phyloP scores from a whole-genome alignment of 1,140 invertebrate genomes.

The Lordiphosa mommai region DNA sequence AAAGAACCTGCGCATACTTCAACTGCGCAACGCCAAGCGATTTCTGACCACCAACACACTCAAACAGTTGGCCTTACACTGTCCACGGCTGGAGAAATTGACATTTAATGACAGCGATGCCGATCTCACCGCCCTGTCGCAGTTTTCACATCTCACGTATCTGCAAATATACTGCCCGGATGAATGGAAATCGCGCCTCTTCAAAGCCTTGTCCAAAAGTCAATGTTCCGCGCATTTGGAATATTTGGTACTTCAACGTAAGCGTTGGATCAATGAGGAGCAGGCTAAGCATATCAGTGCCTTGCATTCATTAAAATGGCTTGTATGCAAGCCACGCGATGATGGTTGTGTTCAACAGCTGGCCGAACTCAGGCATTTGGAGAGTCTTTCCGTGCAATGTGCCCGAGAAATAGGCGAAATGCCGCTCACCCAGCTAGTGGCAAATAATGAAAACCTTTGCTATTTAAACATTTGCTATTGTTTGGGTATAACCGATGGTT shows the following conservation, averaged over 20 bases:
- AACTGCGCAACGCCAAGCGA: slow-evolving; percentile 48
- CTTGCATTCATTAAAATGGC: slow-evolving; percentile 42
- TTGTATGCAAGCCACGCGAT: slow-evolving; percentile 57
- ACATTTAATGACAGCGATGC: slow-evolving; percentile 55
- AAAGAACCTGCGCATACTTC: slow-evolving; percentile 33
- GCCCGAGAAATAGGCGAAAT: slow-evolving; percentile 52
- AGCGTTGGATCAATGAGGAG: slow-evolving; percentile 58
- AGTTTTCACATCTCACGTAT: slow-evolving; percentile 45
- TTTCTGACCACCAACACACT: slow-evolving; percentile 50
- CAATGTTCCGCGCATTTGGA: slow-evolving; percentile 30
- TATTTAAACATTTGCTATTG: slow-evolving; percentile 66
- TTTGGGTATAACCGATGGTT: slow-evolving; percentile 49
- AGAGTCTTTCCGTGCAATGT: slow-evolving; percentile 53
- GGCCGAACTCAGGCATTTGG: slow-evolving; percentile 32
- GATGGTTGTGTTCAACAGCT: slow-evolving; percentile 43
- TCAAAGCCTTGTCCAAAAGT: slow-evolving; percentile 36
- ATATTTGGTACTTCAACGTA: slow-evolving; percentile 49
- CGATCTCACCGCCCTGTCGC: slow-evolving; percentile 41
- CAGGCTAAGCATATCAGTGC: slow-evolving; percentile 49
- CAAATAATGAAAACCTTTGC: slow-evolving; percentile 44
- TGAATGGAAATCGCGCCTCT: slow-evolving; percentile 43
- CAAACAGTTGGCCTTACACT: slow-evolving; percentile 39
- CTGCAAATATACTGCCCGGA: slow-evolving; percentile 54
- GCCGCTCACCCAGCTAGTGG: slow-evolving; percentile 32
- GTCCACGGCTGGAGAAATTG: slow-evolving; percentile 39